Evolutionary conservation across 2,797 vertebrate genomes (phyloP), one percentile per base, ranked within the genome.

Genomic region (Pseudochromis fuscus): DNA sequence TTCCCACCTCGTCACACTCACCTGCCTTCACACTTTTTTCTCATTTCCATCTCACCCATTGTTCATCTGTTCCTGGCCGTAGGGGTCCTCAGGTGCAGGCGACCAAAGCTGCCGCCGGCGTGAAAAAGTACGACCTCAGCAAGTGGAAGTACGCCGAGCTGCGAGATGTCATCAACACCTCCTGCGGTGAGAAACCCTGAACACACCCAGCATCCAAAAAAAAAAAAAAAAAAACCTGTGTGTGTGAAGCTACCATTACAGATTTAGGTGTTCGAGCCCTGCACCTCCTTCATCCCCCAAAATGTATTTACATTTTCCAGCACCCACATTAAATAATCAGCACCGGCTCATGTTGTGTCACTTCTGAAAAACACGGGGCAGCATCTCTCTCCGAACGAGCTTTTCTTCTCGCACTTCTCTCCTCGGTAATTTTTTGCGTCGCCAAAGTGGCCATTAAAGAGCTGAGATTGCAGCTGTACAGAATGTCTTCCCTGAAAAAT

Each of bases 101-200:
- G 19, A 98, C 93, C 33, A 99, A 99, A 94, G 96, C 95, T 38
- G 95, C 96, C 49, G 95, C 95, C 15, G 97, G 95, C 12, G 92
- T 93, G 79, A 99, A 98, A 92, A 99, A 99, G 83, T 94, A 97
- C 12, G 97, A 99, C 83, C 95, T 99, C 51, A 98, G 97, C 94
- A 99, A 98, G 84, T 99, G 98, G 98, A 99, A 99, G 83, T 99
- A 99, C 0, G 98, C 98, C 40, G 98, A 99, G 67, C 95, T 99
- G 55, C 95, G 98, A 2, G 98, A 99, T 66, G 97, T 97, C 87
- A 99, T 99, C 93, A 99, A 99, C 87, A 99, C 98, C 27, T 99
- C 98, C 64, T 99, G 98, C 81, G 98, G 98, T 99, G 94, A 95
- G 91, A 84, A 85, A 45, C 52, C 71, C 21, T 2, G 2, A 79